These are phyloP conservation scores for Nanorana parkeri DNA, from an alignment of 2,113 vertebrate genomes.

Conservation along the genomic window DNA sequence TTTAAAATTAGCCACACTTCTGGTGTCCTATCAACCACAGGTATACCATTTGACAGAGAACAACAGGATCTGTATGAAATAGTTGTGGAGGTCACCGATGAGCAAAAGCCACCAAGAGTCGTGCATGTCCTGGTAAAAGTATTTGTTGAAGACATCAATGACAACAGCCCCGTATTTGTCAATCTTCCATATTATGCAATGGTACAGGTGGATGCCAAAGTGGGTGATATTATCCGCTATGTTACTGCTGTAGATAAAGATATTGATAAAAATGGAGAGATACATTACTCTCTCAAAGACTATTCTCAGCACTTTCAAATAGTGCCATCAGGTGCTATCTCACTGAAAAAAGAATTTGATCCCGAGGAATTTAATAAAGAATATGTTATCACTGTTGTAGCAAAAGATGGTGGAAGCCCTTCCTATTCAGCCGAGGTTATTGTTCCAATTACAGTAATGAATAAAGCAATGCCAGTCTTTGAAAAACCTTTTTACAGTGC, in stretches of 20 bases:
- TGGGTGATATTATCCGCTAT: slow-evolving; percentile 80
- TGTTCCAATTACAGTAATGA: slow-evolving; percentile 89
- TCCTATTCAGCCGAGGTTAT: slow-evolving; percentile 83
- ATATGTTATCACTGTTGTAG: slow-evolving; percentile 84
- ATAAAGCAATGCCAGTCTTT: slow-evolving; percentile 94
- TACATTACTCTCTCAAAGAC: slow-evolving; percentile 86
- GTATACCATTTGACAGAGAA: slow-evolving; percentile 91
- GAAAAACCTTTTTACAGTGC: slow-evolving; percentile 95
- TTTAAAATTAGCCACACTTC: slow-evolving; percentile 92
- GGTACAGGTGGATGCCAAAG: slow-evolving; percentile 86
- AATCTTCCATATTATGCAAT: slow-evolving; percentile 92
- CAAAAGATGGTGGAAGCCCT: slow-evolving; percentile 85
- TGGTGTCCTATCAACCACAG: slow-evolving; percentile 90
- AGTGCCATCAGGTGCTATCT: slow-evolving; percentile 82
- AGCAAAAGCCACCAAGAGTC: slow-evolving; percentile 76
- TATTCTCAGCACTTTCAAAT: slow-evolving; percentile 88
- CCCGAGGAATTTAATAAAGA: slow-evolving; percentile 84
- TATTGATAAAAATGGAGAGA: slow-evolving; percentile 80
- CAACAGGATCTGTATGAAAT: slow-evolving; percentile 85
- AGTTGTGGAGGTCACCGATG: slow-evolving; percentile 87
- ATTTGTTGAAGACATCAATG: slow-evolving; percentile 87
- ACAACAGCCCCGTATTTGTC: slow-evolving; percentile 90
- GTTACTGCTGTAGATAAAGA: slow-evolving; percentile 92
- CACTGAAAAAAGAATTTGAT: slow-evolving; percentile 85
- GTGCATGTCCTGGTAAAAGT: slow-evolving; percentile 88